Base-by-base conservation (phyloP, 2,888 invertebrate genomes). In the Leptopilina myrica region DNA sequence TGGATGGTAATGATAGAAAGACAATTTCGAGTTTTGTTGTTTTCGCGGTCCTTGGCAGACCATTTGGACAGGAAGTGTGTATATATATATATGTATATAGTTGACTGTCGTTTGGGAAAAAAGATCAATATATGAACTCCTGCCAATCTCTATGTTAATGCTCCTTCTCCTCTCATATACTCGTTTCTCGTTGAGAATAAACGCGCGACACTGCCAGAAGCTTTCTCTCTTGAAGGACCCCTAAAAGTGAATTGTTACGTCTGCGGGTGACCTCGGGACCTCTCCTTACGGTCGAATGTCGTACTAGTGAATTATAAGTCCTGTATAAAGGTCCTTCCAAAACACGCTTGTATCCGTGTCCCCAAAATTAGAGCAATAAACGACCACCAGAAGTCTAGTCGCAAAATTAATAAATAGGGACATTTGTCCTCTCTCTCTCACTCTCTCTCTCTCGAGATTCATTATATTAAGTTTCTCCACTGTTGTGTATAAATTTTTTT, bases 191-290 rank as follows among this genome's bases (percentile, higher is more conserved):
- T 75, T 79, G 80, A 84, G 81, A 85, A 84, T 83, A 82, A 78
- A 82, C 83, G 82, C 83, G 82, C 83, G 82, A 77, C 81, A 80
- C 80, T 85, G 85, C 84, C 88, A 87, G 86, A 83, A 81, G 84
- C 87, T 85, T 62, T 62, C 86, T 87, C 82, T 86, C 86, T 86
- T 90, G 87, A 88, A 91, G 91, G 88, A 89, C 88, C 90, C 89
- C 90, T 91, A 91, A 92, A 91, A 91, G 90, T 92, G 91, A 92
- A 91, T 91, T 92, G 91, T 91, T 91, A 89, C 91, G 91, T 91
- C 91, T 91, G 91, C 89, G 91, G 89, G 87, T 91, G 91, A 92
- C 90, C 91, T 87, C 88, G 84, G 89, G 89, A 89, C 88, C 90
- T 89, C 86, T 88, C 80, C 79, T 83, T 85, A 86, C 85, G 88